Evolutionary conservation across 2,113 vertebrate genomes (phyloP).

Genomic region (Diadophis punctatus): DNA sequence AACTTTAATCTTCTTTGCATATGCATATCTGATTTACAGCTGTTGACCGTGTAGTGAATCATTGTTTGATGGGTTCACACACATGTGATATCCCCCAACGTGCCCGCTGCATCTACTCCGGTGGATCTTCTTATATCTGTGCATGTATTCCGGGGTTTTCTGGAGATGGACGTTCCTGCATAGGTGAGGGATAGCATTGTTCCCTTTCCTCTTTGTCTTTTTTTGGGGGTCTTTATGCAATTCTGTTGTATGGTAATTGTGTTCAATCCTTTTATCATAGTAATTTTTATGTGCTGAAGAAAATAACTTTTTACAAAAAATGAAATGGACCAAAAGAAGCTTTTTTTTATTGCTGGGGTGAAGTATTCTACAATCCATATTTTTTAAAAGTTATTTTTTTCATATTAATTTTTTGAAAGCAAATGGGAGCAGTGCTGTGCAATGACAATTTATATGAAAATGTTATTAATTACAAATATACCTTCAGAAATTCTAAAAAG

Average conservation of each 20-base stretch:
- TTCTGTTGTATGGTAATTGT: background rate
- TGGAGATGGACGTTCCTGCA: constrained; percentile 80
- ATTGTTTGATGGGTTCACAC: constrained; percentile 78
- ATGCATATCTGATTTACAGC: constrained; percentile 38
- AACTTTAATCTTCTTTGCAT: background rate
- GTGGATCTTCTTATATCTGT: constrained; percentile 79
- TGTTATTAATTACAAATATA: background rate
- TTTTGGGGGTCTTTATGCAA: background rate
- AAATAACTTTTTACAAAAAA: background rate
- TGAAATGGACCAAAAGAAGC: background rate
- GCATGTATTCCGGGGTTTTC: constrained; percentile 81
- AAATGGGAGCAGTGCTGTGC: background rate
- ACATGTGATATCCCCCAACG: constrained; percentile 83
- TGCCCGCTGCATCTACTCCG: constrained; percentile 78
- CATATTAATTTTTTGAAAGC: background rate
- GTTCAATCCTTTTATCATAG: background rate
- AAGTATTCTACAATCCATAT: background rate
- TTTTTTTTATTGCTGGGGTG: background rate
- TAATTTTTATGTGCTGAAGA: background rate
- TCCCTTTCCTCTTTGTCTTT: background rate
- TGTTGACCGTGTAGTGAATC: constrained; percentile 70
- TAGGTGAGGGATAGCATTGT: constrained; percentile 67
- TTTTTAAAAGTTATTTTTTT: background rate
- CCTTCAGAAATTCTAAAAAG: background rate
- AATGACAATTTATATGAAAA: background rate